Base-by-base conservation (phyloP, 2,888 invertebrate genomes). In the Microplitis manilae region DNA sequence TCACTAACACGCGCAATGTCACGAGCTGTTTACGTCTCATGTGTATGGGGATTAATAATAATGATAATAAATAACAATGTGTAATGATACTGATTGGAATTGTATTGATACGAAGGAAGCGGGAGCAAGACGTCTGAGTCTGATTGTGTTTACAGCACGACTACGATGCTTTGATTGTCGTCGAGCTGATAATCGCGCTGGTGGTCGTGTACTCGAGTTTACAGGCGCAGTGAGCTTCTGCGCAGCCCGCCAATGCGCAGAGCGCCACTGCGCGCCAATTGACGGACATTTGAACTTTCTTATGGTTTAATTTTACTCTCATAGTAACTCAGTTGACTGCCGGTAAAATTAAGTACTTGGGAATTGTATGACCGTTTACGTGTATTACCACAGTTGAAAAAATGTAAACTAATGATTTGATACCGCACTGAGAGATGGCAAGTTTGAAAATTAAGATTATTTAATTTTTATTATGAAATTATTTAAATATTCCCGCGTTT, bases 21-120 rank as follows among this genome's bases (percentile, higher is more conserved):
- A 75, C 65, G 38, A 68, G 73, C 67, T 80, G 80, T 81, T 81
- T 81, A 82, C 81, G 77, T 80, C 73, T 78, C 78, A 61, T 77
- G 73, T 69, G 68, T 77, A 76, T 76, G 78, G 77, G 76, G 73
- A 73, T 76, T 77, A 69, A 72, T 72, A 80, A 75, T 50, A 50
- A 5, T 50, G 9, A 50, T 50, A 50, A 50, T 2, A 13, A 50
- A 4, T 13, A 50, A 50, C 9, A 50, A 13, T 9, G 50, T 50
- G 30, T 0, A 5, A 13, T 50, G 5, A 2, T 50, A 50, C 13
- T 50, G 8, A 50, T 50, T 8, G 9, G 13, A 50, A 50, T 50
- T 13, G 50, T 50, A 13, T 50, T 5, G 50, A 30, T 30, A 30
- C 50, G 4, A 13, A 8, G 2, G 50, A 8, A 50, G 50, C 50